Percentiles rank a stretch among this genome's conserved stretches.
Evolutionary conservation across 1,140 invertebrate species (phyloP).

Genomic region (Pseudachorutes palmiensis): DNA sequence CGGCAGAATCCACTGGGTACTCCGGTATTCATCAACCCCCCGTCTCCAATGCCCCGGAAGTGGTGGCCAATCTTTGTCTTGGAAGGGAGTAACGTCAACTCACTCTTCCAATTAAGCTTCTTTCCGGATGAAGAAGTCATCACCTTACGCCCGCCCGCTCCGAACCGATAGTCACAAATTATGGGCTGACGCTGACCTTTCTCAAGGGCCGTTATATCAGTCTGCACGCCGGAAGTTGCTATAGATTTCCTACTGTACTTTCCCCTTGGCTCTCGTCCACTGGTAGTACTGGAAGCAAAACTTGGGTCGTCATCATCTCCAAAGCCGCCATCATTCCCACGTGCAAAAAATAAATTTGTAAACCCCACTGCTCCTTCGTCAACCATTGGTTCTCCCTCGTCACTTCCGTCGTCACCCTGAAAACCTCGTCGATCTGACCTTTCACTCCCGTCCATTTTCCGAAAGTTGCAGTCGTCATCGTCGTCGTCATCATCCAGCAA

Average conservation of each 20-base stretch:
- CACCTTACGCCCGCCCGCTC: neutral
- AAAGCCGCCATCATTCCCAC: neutral
- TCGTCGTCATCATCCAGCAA: slow-evolving; percentile 16
- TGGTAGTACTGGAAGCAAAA: slow-evolving; percentile 11
- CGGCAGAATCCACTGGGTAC: neutral
- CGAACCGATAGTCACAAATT: neutral
- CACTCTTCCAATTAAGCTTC: slow-evolving; percentile 37
- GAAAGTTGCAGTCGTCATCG: slow-evolving; percentile 20
- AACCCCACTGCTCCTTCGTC: slow-evolving; percentile 18
- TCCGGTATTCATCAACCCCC: neutral
- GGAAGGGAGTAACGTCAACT: slow-evolving; percentile 34
- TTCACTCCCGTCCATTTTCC: slow-evolving; percentile 16
- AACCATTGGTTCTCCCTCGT: neutral
- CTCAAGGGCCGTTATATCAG: slow-evolving; percentile 35
- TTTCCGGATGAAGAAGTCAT: slow-evolving; percentile 20
- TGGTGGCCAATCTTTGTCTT: slow-evolving; percentile 30
- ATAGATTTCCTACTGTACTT: neutral
- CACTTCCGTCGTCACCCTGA: slow-evolving; percentile 1
- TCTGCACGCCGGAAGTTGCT: slow-evolving; percentile 31
- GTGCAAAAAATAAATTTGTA: neutral
- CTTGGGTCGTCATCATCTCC: slow-evolving; percentile 17
- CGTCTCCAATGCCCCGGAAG: neutral
- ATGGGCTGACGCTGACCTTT: neutral
- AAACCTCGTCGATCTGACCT: neutral
- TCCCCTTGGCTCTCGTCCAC: slow-evolving; percentile 15